Base-by-base conservation (phyloP, 2,888 invertebrate genomes). In the Boloria selene region DNA sequence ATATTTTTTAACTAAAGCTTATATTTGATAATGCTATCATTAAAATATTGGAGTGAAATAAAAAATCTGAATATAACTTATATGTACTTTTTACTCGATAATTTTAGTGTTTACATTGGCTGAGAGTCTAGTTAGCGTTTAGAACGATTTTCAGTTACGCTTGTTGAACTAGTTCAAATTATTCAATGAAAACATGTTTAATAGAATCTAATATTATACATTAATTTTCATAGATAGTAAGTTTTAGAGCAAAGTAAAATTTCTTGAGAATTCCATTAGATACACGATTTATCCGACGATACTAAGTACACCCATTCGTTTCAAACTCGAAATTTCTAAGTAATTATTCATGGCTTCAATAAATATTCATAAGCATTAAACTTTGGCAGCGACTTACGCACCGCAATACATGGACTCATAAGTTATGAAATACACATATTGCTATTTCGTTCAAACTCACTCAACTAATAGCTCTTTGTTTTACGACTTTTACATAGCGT, bases 401-500 rank as follows among this genome's bases (percentile, higher is more conserved):
- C 64, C 66, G 59, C 59, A 59, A 38, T 50, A 64, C 61, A 64
- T 60, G 58, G 58, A 51, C 56, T 70, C 67, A 66, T 66, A 67
- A 67, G 52, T 68, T 67, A 69, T 65, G 44, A 62, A 68, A 65
- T 55, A 69, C 67, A 73, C 53, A 67, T 72, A 68, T 68, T 69
- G 59, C 61, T 61, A 59, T 66, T 70, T 61, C 64, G 14, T 42
- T 50, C 42, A 54, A 50, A 42, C 59, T 70, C 69, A 66, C 59
- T 67, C 69, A 70, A 75, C 75, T 74, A 77, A 76, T 79, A 77
- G 73, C 74, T 74, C 69, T 75, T 70, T 77, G 73, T 77, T 79
- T 79, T 77, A 79, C 77, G 75, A 74, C 69, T 77, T 80, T 81
- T 76, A 75, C 73, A 77, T 79, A 78, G 75, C 74, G 71, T 73